Percentiles rank a stretch among this genome's conserved stretches.
These are phyloP conservation scores for Fukomys damarensis DNA, from an alignment of 2,113 vertebrate species.

Conservation along the genomic window DNA sequence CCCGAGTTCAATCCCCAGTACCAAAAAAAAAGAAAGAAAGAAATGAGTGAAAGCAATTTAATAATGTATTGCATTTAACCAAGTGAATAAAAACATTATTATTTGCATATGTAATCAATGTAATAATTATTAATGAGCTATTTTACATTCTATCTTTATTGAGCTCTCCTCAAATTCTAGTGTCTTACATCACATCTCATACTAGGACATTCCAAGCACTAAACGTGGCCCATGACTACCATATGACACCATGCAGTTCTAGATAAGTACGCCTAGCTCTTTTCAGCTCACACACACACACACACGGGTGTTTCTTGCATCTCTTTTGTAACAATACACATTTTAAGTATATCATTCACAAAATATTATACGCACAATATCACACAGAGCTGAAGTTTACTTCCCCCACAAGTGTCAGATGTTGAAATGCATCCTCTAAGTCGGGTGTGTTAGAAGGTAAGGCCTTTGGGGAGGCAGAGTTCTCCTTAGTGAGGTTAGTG, in stretches of 20 bases:
- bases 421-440: background rate
- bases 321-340: background rate
- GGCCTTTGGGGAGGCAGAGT: background rate
- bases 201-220: background rate
- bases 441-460: background rate
- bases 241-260: background rate
- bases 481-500: background rate
- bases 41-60: background rate
- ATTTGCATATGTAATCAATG: background rate
- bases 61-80: background rate
- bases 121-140: background rate
- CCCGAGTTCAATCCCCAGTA: no score
- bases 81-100: slow-evolving; percentile 6
- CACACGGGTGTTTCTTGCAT: background rate
- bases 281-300: background rate
- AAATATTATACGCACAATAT: background rate
- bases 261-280: background rate
- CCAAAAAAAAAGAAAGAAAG: no score
- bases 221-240: background rate
- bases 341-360: background rate
- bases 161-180: background rate
- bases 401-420: background rate
- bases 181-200: background rate
- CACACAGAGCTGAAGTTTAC: background rate
- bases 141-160: slow-evolving; percentile 42